Evolutionary conservation across 2,888 invertebrate species (phyloP).

Genomic region (Luffia ferchaultella): DNA sequence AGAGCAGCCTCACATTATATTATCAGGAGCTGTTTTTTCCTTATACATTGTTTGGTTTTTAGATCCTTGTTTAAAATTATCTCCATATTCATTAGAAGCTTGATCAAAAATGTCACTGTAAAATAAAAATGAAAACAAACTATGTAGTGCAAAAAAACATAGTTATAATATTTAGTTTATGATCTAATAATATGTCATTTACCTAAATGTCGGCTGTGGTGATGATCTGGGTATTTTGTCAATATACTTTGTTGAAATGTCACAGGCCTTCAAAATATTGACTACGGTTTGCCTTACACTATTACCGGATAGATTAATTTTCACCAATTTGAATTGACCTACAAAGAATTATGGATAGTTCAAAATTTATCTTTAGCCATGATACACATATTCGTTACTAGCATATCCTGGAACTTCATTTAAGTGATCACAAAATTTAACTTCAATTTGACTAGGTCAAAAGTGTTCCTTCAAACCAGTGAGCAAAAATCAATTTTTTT

Average conservation of each 20-base stretch:
- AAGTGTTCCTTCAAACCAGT: too few relatives aligned
- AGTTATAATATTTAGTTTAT: too few relatives aligned
- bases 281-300: conserved; percentile 78
- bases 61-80: conserved; percentile 40
- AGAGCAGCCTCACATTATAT: conserved; percentile 45
- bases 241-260: conserved; percentile 86
- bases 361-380: too few relatives aligned
- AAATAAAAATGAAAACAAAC: too few relatives aligned
- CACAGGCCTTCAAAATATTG: conserved; percentile 80
- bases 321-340: conserved; percentile 77
- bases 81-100: conserved; percentile 37
- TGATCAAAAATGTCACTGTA: conserved; percentile 31
- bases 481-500: too few relatives aligned
- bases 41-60: conserved; percentile 42
- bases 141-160: too few relatives aligned
- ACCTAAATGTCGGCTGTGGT: conserved; percentile 29
- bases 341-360: too few relatives aligned
- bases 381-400: too few relatives aligned
- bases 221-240: conserved; percentile 70
- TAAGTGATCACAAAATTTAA: too few relatives aligned
- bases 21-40: conserved; percentile 37
- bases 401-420: too few relatives aligned
- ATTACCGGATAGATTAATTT: conserved; percentile 73
- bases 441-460: too few relatives aligned
- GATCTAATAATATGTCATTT: too few relatives aligned